Conservation (phyloP, 2,797 vertebrate species). For the Myioborus miniatus region DNA sequence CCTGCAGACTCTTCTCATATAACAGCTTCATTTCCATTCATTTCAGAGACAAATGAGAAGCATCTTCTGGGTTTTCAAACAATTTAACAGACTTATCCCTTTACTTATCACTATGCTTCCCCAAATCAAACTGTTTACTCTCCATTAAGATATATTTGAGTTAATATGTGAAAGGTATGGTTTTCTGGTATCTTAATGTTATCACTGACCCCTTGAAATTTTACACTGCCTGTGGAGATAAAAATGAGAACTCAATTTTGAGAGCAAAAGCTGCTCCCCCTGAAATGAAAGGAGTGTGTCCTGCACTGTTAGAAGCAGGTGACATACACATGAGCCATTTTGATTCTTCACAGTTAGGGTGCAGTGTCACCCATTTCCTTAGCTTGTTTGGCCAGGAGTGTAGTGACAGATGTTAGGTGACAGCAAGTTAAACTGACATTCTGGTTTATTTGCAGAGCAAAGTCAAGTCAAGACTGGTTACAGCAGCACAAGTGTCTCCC, state of each 20-base stretch:
- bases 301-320: background rate
- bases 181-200: background rate
- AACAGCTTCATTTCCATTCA: background rate
- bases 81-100: background rate
- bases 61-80: conserved; percentile 2
- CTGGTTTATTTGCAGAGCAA: conserved; percentile 48
- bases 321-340: background rate
- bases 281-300: background rate
- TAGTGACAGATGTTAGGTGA: conserved; percentile 36
- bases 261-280: background rate
- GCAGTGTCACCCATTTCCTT: background rate
- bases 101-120: background rate
- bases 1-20: background rate
- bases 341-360: background rate
- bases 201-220: background rate
- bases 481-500: background rate
- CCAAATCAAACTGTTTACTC: background rate
- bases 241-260: background rate
- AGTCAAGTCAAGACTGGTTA: conserved; percentile 50
- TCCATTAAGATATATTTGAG: background rate
- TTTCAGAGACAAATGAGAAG: background rate
- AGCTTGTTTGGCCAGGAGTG: conserved; percentile 32
- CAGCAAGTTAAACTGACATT: conserved; percentile 45
- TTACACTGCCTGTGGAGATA: background rate
- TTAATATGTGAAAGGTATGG: background rate